Percentiles rank a stretch among this genome's conserved stretches.
phyloP scores from a whole-genome alignment of 2,888 invertebrate genomes.

The Drosophila monieri region DNA sequence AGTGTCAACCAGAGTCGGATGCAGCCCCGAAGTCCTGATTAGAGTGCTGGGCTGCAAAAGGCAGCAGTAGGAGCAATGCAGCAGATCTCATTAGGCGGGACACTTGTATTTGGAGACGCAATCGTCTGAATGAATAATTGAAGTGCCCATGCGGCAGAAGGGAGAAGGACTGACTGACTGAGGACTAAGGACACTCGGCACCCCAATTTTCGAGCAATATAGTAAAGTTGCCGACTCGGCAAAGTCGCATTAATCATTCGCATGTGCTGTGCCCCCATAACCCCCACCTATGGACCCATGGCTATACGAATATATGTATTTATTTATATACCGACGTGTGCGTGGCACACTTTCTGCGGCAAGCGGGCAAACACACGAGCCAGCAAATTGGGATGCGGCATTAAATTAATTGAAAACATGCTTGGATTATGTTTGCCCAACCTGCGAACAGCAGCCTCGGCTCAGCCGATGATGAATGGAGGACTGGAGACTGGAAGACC shows the following conservation, averaged over 20 bases:
- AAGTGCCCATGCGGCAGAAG: constrained; percentile 4
- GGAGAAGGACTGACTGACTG: background rate
- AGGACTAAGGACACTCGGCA: constrained; percentile 2
- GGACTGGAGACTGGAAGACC: background rate
- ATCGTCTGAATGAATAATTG: constrained; percentile 35
- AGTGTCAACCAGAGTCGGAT: constrained; percentile 47
- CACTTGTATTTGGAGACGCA: constrained; percentile 35
- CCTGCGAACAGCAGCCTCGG: constrained; percentile 37
- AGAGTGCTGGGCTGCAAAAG: constrained; percentile 3
- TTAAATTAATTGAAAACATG: constrained; percentile 72
- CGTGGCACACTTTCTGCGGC: constrained; percentile 48
- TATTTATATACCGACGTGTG: constrained; percentile 1
- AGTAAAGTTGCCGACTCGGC: constrained; percentile 61
- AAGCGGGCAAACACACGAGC: constrained; percentile 39
- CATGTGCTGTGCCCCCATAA: constrained; percentile 44
- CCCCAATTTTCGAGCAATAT: constrained; percentile 14
- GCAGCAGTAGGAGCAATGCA: background rate
- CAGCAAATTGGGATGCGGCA: constrained; percentile 50
- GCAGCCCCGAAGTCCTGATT: constrained; percentile 19
- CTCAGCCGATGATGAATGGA: constrained; percentile 33
- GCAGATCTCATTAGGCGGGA: constrained; percentile 38
- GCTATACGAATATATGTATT: background rate
- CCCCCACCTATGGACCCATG: background rate
- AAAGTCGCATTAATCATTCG: constrained; percentile 72
- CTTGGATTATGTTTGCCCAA: constrained; percentile 56